phyloP scores from a whole-genome alignment of 2,888 invertebrate genomes.

The Hydriomena furcata region DNA sequence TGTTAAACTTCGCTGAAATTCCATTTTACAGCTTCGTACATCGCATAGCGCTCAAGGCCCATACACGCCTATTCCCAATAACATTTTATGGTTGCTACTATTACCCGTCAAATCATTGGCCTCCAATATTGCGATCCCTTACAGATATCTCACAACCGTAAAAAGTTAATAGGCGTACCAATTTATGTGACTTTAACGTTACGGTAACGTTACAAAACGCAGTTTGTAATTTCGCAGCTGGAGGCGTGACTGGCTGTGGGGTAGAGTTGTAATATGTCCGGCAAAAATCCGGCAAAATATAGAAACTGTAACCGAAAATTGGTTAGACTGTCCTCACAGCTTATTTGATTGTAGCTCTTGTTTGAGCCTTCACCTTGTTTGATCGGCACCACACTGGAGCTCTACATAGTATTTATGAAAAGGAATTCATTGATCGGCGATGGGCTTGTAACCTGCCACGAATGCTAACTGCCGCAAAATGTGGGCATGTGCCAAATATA shows the following conservation, averaged over 20 bases:
- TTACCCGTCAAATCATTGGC: conserved; percentile 42
- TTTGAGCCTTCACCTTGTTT: no score
- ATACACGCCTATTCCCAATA: conserved; percentile 21
- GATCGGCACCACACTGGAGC: no score
- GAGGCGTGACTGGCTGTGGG: conserved; percentile 25
- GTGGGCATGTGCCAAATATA: no score
- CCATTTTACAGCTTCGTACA: neutral
- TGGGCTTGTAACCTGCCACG: no score
- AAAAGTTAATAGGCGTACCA: conserved; percentile 47
- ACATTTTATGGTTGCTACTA: conserved; percentile 35
- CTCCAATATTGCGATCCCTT: conserved; percentile 39
- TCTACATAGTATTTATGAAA: no score
- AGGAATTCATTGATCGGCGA: no score
- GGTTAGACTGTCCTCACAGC: no score
- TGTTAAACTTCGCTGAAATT: neutral
- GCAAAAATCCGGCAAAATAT: neutral
- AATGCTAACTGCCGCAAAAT: no score
- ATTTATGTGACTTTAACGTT: conserved; percentile 47
- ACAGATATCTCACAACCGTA: conserved; percentile 44
- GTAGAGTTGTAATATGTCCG: neutral
- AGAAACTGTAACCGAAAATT: no score
- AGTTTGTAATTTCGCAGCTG: conserved; percentile 42
- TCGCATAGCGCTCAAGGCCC: conserved; percentile 1
- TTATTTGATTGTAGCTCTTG: no score
- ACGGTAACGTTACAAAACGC: conserved; percentile 40